Evolutionary conservation across 2,113 vertebrate genomes (phyloP).

Genomic region (Eulacestoma nigropectus): DNA sequence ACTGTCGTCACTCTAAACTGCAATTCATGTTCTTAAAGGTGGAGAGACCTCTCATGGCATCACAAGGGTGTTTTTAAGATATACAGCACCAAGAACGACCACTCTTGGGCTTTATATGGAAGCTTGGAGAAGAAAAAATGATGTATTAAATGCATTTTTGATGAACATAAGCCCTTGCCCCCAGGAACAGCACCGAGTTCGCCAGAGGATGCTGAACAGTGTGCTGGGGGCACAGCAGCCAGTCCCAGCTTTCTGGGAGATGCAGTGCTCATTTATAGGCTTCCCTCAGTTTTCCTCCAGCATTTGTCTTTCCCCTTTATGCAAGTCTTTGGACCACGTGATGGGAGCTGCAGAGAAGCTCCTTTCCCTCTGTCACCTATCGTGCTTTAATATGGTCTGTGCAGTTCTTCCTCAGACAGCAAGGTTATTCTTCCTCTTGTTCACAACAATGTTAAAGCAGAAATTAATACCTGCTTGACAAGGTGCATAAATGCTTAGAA

Average conservation of each 20-base stretch:
- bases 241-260: background rate
- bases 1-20: background rate
- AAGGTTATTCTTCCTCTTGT: background rate
- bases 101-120: background rate
- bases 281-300: background rate
- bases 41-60: background rate
- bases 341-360: background rate
- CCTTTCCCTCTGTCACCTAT: background rate
- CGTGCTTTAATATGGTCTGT: background rate
- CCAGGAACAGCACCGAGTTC: background rate
- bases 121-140: background rate
- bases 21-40: background rate
- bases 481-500: background rate
- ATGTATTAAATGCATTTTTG: background rate
- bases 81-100: background rate
- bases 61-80: background rate
- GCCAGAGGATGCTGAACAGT: background rate
- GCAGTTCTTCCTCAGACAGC: background rate
- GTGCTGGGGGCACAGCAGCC: background rate
- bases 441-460: background rate
- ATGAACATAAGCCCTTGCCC: background rate
- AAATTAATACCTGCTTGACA: background rate
- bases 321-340: rapidly evolving
- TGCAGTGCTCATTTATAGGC: background rate
- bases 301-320: background rate